Evolutionary conservation across 2,797 vertebrate genomes (phyloP), one percentile per base, ranked within the genome.

Genomic region (Erethizon dorsatum): DNA sequence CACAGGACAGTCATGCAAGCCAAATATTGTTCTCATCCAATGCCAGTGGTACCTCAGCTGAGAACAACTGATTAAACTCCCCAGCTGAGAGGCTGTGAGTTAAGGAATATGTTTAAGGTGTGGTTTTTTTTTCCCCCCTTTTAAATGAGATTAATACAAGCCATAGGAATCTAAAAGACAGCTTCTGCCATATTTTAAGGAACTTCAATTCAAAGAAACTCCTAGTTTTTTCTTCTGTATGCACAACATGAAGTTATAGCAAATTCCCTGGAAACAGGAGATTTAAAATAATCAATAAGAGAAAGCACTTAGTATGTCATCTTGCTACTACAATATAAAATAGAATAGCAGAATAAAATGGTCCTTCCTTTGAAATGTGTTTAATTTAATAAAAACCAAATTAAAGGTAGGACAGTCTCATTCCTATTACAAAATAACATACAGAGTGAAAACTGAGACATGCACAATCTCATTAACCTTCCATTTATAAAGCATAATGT

Each of bases 381-480:
- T 97, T 97, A 98, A 98, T 5, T 65, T 97, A 97, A 98, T 98
- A 98, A 97, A 95, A 79, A 78, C 14, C 83, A 97, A 97, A 97
- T 88, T 97, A 97, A 90, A 98, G 95, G 56, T n/a, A 93, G 52
- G 71, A 83, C 71, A 92, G 96, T 97, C 98, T 96, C 94, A 88
- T 97, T 92, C 92, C 79, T 94, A 89, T 94, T 95, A 86, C 88
- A 93, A 90, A 97, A 97, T 82, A 97, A 97, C 97, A 71, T 97
- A 97, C 94, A 93, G n/a, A 97, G 52, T 82, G 96, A 98, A 97
- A 98, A 97, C 96, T 97, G 96, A 92, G 97, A 98, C 97, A 97
- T 86, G 83, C 90, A 84, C 93, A 98, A 92, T 97, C 97, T 97
- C 94, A 97, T 98, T 97, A 97, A 85, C 97, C 57, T 93, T 97